A percentile compares a stretch with the other conserved stretches of the same genome.
Evolutionary conservation across 2,888 invertebrate genomes (phyloP).

Genomic region (Drosophila villosipedis): DNA sequence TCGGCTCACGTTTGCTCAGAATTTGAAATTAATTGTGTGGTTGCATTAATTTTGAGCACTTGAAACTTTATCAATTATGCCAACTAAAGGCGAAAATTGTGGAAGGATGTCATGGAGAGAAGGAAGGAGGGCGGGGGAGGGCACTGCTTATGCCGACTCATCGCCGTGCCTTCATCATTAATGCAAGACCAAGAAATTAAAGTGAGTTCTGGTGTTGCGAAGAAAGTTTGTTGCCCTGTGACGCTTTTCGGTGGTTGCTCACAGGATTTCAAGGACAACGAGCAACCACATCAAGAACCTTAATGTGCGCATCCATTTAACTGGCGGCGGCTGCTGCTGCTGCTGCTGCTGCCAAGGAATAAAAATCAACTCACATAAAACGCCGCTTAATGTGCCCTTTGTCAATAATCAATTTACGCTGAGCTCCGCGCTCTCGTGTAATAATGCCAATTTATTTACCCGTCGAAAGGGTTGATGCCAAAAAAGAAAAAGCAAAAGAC

Average conservation of each 20-base stretch:
- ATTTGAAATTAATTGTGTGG: conserved; percentile 69
- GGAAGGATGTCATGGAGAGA: not conserved
- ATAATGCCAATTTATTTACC: conserved; percentile 78
- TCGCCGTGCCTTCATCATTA: conserved; percentile 76
- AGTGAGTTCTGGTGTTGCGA: conserved; percentile 64
- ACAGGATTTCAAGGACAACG: conserved; percentile 62
- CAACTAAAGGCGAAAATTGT: conserved; percentile 8
- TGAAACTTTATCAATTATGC: conserved; percentile 70
- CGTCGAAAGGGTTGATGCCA: conserved; percentile 2
- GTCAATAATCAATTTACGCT: conserved; percentile 82
- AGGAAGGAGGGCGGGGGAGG: not conserved
- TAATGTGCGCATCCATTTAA: conserved; percentile 54
- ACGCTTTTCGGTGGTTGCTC: conserved; percentile 18
- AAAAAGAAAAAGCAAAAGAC: not conserved
- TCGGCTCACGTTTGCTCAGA: conserved; percentile 13
- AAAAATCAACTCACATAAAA: conserved; percentile 64
- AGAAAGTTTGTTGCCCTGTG: conserved; percentile 2
- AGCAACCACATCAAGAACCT: conserved; percentile 54
- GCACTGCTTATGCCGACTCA: not conserved
- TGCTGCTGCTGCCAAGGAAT: not conserved
- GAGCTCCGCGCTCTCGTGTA: conserved; percentile 59
- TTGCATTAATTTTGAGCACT: conserved; percentile 38
- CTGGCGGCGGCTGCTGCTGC: not conserved
- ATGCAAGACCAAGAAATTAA: conserved; percentile 82
- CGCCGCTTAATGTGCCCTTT: conserved; percentile 76